Evolutionary conservation across 2,888 invertebrate genomes (phyloP), one percentile per base, ranked within the genome.

Genomic region (Ernsta delagoae): DNA sequence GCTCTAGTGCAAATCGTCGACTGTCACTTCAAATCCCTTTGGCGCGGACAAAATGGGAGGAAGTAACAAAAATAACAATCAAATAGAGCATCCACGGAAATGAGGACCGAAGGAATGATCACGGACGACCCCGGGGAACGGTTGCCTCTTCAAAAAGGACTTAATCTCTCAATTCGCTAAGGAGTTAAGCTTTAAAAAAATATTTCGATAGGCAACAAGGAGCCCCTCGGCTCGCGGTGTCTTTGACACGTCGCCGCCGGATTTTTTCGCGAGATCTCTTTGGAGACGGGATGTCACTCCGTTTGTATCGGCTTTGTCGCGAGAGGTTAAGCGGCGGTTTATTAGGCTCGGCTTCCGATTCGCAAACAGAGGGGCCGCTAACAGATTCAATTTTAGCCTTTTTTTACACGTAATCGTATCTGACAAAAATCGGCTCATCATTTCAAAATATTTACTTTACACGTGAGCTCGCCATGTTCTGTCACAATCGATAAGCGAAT

Each of bases 101-200:
- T 92, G 92, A 92, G 93, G 92, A 92, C 91, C 86, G 88, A 90
- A 89, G 88, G 88, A 92, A 90, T 89, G 90, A 92, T 93, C 91
- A 85, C 89, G 84, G 85, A 80, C 90, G 88, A 87, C 93, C 94
- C 92, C 89, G 85, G 94, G 93, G 94, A 94, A 90, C 93, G 88
- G 93, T 94, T 93, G 94, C 36, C 93, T 94, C 94, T 94, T 94
- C 94, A 94, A 94, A 94, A 88, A 90, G 83, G 88, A 93, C 93
- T 92, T 93, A 93, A 94, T 93, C 93, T 93, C 92, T 89, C 92
- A 93, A 94, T 92, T 92, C 93, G 90, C 92, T 90, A 94, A 94
- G 93, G 93, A 93, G 93, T 93, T 93, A 90, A 93, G 92, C 90
- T 90, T 91, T 88, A n/a, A 92, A 93, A 91, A 93, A 93, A 93